Percentiles rank a stretch among this genome's conserved stretches.
These are phyloP conservation scores for Xylocampa areola DNA, from an alignment of 2,888 invertebrate genomes.

Conservation along the genomic window DNA sequence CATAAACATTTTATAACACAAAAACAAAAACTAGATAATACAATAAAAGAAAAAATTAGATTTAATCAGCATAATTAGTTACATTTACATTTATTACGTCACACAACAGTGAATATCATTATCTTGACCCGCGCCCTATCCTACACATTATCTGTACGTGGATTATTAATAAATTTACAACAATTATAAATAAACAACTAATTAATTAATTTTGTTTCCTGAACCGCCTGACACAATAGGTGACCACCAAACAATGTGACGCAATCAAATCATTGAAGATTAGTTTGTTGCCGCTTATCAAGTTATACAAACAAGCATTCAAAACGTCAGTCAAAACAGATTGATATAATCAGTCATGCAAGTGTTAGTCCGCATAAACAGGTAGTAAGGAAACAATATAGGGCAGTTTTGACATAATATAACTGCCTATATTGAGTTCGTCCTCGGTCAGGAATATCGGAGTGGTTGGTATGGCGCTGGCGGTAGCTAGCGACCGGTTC, in stretches of 20 bases:
- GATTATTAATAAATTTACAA: slow-evolving; percentile 8
- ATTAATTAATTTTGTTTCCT: slow-evolving; percentile 27
- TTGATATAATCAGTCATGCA: slow-evolving; percentile 28
- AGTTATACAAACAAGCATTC: slow-evolving; percentile 25
- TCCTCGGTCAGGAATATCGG: slow-evolving; percentile 54
- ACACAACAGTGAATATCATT: slow-evolving; percentile 8
- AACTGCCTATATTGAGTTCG: slow-evolving; percentile 21
- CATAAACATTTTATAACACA: slow-evolving; percentile 3
- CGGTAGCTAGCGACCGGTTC: slow-evolving; percentile 50
- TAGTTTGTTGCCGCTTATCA: slow-evolving; percentile 32
- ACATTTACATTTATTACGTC: slow-evolving; percentile 11
- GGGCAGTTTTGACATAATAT: slow-evolving; percentile 1
- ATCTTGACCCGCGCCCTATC: slow-evolving; percentile 11
- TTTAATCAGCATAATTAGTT: slow-evolving; percentile 11
- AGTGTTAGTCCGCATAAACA: slow-evolving; percentile 1
- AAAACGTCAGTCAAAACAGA: slow-evolving; percentile 29
- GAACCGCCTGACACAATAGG: slow-evolving; percentile 14
- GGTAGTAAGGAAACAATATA: background rate
- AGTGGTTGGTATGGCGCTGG: too few relatives aligned
- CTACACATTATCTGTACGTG: slow-evolving; percentile 7
- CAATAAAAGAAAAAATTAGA: slow-evolving; percentile 18
- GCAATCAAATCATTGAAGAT: slow-evolving; percentile 35
- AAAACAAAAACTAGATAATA: slow-evolving; percentile 4
- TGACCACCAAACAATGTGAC: slow-evolving; percentile 21
- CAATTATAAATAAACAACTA: background rate